Evolutionary conservation across 2,113 vertebrate genomes (phyloP).

Genomic region (Menura novaehollandiae): DNA sequence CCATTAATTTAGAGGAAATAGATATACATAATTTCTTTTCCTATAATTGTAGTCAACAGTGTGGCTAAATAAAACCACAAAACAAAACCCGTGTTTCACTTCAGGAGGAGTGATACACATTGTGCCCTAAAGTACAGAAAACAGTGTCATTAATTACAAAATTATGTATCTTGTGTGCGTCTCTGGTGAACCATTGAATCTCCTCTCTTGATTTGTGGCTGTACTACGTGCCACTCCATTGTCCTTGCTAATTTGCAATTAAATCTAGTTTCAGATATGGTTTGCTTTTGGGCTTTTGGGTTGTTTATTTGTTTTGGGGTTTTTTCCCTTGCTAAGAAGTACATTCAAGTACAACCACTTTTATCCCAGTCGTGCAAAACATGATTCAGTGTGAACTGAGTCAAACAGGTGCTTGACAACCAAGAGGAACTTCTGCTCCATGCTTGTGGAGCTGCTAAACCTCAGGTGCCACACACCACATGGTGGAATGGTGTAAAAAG

Average conservation of each 20-base stretch:
- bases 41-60: not conserved
- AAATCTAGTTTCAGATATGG: not conserved
- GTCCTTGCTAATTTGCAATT: not conserved
- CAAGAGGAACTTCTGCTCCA: not conserved
- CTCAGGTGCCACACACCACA: fast-evolving
- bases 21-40: not conserved
- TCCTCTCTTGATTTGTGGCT: not conserved
- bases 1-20: not conserved
- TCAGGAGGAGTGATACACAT: not conserved
- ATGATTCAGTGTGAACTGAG: not conserved
- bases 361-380: not conserved
- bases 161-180: not conserved
- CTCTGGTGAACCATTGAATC: not conserved
- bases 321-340: not conserved
- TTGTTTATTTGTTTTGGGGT: too few species aligned
- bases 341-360: not conserved
- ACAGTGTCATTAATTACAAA: not conserved
- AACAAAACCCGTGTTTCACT: not conserved
- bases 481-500: not conserved
- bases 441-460: not conserved
- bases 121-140: not conserved
- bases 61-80: not conserved
- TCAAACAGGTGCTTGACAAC: not conserved
- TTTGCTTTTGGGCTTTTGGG: not conserved
- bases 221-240: not conserved